phyloP scores from a whole-genome alignment of 2,888 invertebrate species.

The Nomada fucata region DNA sequence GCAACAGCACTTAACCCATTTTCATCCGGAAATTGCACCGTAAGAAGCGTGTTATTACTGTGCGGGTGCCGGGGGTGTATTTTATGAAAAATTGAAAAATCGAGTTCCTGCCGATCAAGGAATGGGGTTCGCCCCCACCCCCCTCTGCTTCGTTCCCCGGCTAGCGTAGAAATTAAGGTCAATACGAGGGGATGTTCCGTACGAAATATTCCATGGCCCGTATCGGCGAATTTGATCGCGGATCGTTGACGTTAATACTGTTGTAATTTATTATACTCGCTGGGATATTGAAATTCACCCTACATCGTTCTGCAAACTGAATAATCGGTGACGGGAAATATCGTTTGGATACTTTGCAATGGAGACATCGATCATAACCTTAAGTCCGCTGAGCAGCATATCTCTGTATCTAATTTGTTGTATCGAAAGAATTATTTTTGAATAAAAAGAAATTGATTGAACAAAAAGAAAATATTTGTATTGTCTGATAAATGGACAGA shows the following conservation, averaged over 20 bases:
- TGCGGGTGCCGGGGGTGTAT: conserved; percentile 14
- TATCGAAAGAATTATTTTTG: background rate
- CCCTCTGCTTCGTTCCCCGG: background rate
- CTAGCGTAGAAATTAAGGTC: conserved; percentile 45
- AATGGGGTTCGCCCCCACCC: conserved; percentile 24
- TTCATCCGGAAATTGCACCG: conserved; percentile 47
- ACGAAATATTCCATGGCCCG: conserved; percentile 24
- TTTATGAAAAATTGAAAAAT: conserved; percentile 45
- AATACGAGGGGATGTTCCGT: conserved; percentile 9
- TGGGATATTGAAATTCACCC: conserved; percentile 17
- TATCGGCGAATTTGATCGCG: conserved; percentile 12
- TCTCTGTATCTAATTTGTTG: background rate
- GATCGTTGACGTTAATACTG: conserved; percentile 26
- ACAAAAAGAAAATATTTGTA: too few relatives aligned
- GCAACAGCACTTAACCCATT: conserved; percentile 46
- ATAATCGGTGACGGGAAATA: background rate
- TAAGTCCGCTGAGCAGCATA: background rate
- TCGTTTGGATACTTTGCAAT: background rate
- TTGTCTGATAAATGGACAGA: too few relatives aligned
- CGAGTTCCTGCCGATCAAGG: conserved; percentile 23
- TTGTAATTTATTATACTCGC: conserved; percentile 35
- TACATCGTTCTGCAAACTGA: background rate
- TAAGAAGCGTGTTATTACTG: conserved; percentile 34
- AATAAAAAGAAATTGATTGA: too few relatives aligned
- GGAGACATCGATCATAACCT: background rate